phyloP scores from a whole-genome alignment of 2,797 vertebrate genomes.

The Propithecus deckenii region DNA sequence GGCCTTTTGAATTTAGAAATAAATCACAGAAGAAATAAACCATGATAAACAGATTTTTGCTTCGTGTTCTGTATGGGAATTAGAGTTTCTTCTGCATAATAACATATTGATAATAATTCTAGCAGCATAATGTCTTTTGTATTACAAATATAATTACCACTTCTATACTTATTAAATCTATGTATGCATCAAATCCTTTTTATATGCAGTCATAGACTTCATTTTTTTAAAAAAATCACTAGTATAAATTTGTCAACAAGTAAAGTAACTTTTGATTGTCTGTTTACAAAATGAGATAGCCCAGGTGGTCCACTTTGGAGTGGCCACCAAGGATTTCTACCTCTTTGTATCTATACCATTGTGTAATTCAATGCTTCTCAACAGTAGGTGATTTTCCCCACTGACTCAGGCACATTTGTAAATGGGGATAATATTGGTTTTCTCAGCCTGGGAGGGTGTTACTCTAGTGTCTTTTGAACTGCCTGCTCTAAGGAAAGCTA shows the following conservation, averaged over 20 bases:
- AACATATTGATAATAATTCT: neutral
- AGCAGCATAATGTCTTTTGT: neutral
- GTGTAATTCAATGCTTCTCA: neutral
- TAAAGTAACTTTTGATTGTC: neutral
- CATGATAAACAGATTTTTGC: neutral
- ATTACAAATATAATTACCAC: neutral
- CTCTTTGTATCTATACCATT: neutral
- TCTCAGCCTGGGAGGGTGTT: neutral
- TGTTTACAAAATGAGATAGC: neutral
- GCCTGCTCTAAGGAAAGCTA: neutral
- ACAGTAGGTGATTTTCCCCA: neutral
- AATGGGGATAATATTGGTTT: neutral
- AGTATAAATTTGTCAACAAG: neutral
- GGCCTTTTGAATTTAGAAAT: neutral
- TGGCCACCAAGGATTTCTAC: neutral
- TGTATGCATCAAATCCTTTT: neutral
- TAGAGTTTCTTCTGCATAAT: neutral
- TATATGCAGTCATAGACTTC: neutral
- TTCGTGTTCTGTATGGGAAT: neutral
- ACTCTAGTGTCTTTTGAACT: neutral
- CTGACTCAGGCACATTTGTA: neutral
- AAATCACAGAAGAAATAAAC: neutral
- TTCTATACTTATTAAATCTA: neutral
- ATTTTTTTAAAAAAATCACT: neutral
- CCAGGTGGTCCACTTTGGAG: neutral